Conservation (phyloP, 2,113 vertebrate genomes). For the Penelope pileata region DNA sequence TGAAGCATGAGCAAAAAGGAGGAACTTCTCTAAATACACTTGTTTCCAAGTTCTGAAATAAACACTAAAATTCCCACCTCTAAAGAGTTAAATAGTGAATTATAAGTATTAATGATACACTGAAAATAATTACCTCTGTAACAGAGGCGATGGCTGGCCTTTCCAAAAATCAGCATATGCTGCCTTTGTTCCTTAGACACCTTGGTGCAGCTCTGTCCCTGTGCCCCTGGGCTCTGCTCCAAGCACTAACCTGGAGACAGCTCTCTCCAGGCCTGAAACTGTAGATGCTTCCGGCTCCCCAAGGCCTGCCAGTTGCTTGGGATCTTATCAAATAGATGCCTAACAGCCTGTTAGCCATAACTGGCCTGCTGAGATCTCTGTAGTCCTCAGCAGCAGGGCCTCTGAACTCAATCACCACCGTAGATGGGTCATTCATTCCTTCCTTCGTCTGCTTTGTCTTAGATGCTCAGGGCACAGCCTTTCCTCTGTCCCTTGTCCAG, state of each 20-base stretch:
- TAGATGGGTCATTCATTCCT: accelerated
- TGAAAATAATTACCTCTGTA: background rate
- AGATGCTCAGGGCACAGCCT: background rate
- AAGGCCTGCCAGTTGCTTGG: background rate
- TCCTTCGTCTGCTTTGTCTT: background rate
- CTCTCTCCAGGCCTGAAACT: background rate
- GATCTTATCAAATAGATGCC: background rate
- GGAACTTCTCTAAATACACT: background rate
- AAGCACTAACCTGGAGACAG: background rate
- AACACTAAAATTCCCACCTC: background rate
- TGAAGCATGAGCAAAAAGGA: background rate
- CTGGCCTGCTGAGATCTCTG: background rate
- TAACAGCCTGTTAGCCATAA: background rate
- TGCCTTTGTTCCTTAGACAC: background rate
- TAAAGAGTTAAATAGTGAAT: background rate
- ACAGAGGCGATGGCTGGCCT: background rate
- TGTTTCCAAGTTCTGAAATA: background rate
- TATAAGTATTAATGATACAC: background rate
- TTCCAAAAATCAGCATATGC: background rate
- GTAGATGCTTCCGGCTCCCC: background rate
- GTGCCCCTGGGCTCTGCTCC: background rate
- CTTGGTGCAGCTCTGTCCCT: background rate
- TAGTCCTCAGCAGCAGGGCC: background rate
- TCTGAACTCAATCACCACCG: background rate
- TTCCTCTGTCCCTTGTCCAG: background rate